Evolutionary conservation across 2,888 invertebrate genomes (phyloP), one percentile per base, ranked within the genome.

Genomic region (Seira musarum): DNA sequence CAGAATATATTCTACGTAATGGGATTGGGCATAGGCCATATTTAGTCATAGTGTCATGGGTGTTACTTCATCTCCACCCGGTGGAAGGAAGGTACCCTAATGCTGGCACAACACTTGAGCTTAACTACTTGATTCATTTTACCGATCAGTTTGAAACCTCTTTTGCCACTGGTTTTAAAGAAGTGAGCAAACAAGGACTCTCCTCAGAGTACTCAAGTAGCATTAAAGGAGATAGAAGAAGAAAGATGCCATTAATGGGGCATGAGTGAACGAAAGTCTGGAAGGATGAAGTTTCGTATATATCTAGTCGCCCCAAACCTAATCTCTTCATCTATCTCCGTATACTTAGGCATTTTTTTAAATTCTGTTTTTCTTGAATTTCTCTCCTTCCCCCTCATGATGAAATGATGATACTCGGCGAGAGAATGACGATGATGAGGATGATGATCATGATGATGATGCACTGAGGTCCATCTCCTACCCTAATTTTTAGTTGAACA

Each of bases 181-280:
- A 15, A 17, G 53, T 53, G 17, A 3, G 53, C 53, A 13, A 8
- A 53, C 53, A 53, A 53, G 53, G 15, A 17, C 53, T 53, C 53
- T n/a, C 53, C 17, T 53, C n/a, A 30, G 30, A 30, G 30, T 53
- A 13, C 53, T 53, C 53, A 53, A 53, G 53, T 53, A 30, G 30
- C 30, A 53, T 53, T 53, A 53, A 17, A 53, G 17, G 17, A 53
- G 53, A 53, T 53, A 53, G 53, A 53, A 53, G 30, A 30, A 30
- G 53, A 53, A 53, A 53, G 53, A 8, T 17, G 53, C 15, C 53
- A 53, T 53, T 53, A 53, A 30, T 30, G 53, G 53, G 15, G n/a
- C 53, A 53, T 53, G 53, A 53, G 53, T 13, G 53, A 53, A 15
- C 15, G 15, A 13, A 53, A 13, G 30, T 5, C 30, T 30, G 53